Evolutionary conservation across 2,888 invertebrate species (phyloP), one percentile per base, ranked within the genome.

Genomic region (Trichacis sp.): DNA sequence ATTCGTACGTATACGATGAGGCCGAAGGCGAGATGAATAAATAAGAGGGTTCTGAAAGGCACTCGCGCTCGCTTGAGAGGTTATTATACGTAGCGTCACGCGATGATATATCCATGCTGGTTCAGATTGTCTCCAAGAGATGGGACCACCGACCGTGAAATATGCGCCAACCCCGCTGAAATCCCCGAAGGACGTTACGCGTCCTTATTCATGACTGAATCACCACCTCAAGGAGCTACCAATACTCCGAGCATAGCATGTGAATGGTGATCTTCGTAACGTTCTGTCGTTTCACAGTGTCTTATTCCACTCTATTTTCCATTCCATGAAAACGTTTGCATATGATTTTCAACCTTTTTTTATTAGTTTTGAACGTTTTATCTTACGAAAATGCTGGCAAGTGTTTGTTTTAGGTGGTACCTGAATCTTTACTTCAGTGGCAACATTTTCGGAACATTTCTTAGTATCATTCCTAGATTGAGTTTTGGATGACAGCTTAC

Each of bases 61-160:
- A 74, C 69, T 75, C 77, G 77, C 66, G 76, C 77, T 78, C 55
- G 64, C 63, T 49, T 63, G 53, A 49, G 54, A 79, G 75, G 79
- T 83, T 83, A 83, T 83, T 82, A n/a, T n/a, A 82, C 80, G 77
- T 70, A 74, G 80, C 82, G 83, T 83, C 83, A 83, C 77, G 78
- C 80, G 83, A 83, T 83, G 83, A 84, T 84, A 80, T 84, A 84
- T 83, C 82, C 81, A 72, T 70, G 76, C 76, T 80, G 81, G 76
- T 83, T 82, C 82, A 79, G 80, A 83, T 82, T 82, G 84, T 84
- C 83, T 84, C 82, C 81, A 78, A 75, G 81, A 82, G 82, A 83
- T 83, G 82, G 80, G 78, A 83, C 82, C 81, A 82, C 81, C 82
- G 69, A 83, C 74, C 84, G 84, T 84, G 83, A 84, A 84, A 83